phyloP scores from a whole-genome alignment of 2,113 vertebrate genomes.

The Cebidichthys violaceus region DNA sequence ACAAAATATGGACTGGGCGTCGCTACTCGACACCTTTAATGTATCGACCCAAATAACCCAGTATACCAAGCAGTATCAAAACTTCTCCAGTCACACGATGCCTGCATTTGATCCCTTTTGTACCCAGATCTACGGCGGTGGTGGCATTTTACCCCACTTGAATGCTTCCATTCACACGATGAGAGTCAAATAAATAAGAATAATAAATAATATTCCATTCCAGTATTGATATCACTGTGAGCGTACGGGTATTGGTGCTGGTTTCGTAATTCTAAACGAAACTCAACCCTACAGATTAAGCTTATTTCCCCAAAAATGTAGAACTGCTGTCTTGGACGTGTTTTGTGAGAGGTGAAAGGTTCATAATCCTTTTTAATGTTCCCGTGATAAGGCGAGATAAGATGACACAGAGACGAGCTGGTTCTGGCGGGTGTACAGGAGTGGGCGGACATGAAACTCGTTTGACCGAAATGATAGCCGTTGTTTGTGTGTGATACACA shows the following conservation, averaged over 20 bases:
- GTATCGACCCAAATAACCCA: too few relatives aligned
- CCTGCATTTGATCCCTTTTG: not conserved
- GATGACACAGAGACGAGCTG: not conserved
- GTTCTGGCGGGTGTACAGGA: not conserved
- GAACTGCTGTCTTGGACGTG: not conserved
- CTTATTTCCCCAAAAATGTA: not conserved
- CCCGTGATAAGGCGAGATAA: not conserved
- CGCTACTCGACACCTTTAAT: too few relatives aligned
- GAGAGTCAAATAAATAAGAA: too few relatives aligned
- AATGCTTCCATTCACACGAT: too few relatives aligned
- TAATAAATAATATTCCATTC: not conserved
- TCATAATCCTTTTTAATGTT: not conserved
- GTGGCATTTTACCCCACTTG: too few relatives aligned
- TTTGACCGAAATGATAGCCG: not conserved
- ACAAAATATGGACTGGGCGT: not conserved
- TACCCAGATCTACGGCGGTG: not conserved
- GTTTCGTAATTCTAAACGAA: not conserved
- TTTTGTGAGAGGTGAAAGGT: conserved; percentile 10
- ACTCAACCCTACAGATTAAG: not conserved
- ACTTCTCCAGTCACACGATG: too few relatives aligned
- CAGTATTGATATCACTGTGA: not conserved
- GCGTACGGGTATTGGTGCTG: not conserved
- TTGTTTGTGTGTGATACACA: not conserved
- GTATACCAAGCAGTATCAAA: not conserved
- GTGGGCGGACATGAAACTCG: not conserved